A percentile compares a stretch with the other conserved stretches of the same genome.
These are phyloP conservation scores for Gallirallus australis DNA, from an alignment of 2,797 vertebrate species.

Conservation along the genomic window DNA sequence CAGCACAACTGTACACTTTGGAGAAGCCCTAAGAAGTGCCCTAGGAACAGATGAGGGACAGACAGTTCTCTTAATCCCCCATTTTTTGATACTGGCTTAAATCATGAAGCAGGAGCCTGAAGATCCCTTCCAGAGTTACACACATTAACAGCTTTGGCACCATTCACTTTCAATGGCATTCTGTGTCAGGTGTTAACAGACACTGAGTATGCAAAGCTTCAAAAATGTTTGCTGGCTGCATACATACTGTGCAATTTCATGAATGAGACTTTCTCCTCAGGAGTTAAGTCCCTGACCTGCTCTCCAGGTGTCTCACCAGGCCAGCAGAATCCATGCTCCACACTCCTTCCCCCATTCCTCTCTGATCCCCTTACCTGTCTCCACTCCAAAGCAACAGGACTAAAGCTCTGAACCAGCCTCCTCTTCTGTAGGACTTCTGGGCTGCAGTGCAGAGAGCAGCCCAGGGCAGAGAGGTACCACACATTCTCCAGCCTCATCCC, in stretches of 20 bases:
- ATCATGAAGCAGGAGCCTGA: background rate
- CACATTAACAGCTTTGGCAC: background rate
- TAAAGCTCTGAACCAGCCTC: background rate
- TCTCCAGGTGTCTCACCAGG: accelerated
- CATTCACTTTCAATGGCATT: background rate
- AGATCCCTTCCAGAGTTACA: background rate
- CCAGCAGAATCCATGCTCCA: background rate
- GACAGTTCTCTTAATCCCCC: background rate
- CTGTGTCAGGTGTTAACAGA: background rate
- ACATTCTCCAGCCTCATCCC: background rate
- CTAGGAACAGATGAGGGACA: background rate
- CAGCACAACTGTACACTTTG: background rate
- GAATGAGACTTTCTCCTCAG: background rate
- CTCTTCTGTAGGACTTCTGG: background rate
- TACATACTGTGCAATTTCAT: background rate
- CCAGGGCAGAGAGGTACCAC: background rate
- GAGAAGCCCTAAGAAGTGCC: background rate
- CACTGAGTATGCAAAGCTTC: background rate
- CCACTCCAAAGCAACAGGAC: background rate
- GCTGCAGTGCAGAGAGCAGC: background rate
- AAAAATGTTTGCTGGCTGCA: background rate
- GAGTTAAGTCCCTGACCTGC: background rate
- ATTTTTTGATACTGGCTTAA: background rate
- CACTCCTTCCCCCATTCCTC: accelerated
- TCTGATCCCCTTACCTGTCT: background rate